Evolutionary conservation across 2,113 vertebrate species (phyloP).

Genomic region (Oncorhynchus gorbuscha): DNA sequence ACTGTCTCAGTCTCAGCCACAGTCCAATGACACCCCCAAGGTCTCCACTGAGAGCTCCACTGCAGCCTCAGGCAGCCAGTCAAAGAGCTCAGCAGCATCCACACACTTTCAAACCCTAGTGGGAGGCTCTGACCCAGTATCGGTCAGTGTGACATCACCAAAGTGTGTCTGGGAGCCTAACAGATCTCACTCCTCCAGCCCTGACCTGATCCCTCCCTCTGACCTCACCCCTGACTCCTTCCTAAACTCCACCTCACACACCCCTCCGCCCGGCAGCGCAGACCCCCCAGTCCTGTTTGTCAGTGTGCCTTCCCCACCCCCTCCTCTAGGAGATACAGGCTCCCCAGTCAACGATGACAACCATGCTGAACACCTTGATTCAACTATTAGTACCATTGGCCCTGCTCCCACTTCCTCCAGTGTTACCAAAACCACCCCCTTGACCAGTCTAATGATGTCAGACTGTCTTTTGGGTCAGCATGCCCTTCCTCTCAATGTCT

Average conservation of each 20-base stretch:
- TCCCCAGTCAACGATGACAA: constrained; percentile 36
- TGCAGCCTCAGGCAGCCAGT: constrained; percentile 20
- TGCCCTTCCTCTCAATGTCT: constrained; percentile 40
- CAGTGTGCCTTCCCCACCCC: constrained; percentile 44
- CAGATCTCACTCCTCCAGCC: constrained; percentile 58
- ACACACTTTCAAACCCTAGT: constrained; percentile 42
- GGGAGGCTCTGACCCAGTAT: constrained; percentile 17
- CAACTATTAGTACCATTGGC: constrained; percentile 4
- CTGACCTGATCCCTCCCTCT: constrained; percentile 58
- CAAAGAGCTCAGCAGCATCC: constrained; percentile 38
- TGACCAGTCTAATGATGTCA: constrained; percentile 27
- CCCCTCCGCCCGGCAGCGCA: constrained; percentile 40
- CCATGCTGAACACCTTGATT: constrained; percentile 34
- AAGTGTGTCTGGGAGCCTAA: constrained; percentile 36
- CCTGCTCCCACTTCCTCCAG: constrained; percentile 42
- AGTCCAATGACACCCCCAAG: constrained; percentile 38
- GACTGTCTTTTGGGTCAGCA: constrained; percentile 46
- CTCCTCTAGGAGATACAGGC: constrained; percentile 30
- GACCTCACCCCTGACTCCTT: constrained; percentile 69
- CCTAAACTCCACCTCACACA: constrained; percentile 52
- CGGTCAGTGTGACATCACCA: constrained; percentile 34
- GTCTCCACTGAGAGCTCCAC: constrained; percentile 43
- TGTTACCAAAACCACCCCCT: constrained; percentile 45
- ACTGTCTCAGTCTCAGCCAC: constrained; percentile 48
- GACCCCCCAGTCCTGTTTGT: constrained; percentile 67